Percentiles rank a stretch among this genome's conserved stretches.
Evolutionary conservation across 2,888 invertebrate species (phyloP).

Genomic region (Leucophenga maculata): DNA sequence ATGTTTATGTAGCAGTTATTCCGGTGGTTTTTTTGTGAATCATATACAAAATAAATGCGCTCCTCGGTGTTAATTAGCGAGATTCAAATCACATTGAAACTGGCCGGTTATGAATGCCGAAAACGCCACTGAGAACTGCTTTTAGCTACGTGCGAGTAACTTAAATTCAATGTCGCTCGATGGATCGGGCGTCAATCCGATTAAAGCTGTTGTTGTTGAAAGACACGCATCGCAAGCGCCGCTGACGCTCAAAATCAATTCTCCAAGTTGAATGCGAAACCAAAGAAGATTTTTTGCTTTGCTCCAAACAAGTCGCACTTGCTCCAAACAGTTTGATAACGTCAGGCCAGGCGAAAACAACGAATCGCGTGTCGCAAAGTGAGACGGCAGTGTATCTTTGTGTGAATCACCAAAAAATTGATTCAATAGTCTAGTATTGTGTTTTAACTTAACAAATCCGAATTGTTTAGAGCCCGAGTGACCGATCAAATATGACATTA

Average conservation of each 20-base stretch:
- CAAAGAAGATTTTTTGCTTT: conserved; percentile 20
- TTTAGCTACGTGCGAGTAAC: conserved; percentile 13
- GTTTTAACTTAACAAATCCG: not conserved
- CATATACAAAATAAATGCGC: too few relatives aligned
- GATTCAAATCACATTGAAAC: too few relatives aligned
- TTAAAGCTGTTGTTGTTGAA: conserved; percentile 29
- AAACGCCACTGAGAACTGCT: conserved; percentile 5
- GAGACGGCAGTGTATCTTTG: not conserved
- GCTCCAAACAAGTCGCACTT: conserved; percentile 28
- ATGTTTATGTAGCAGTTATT: too few relatives aligned
- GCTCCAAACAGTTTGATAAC: conserved; percentile 53
- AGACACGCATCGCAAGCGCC: conserved; percentile 2
- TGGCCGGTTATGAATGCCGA: too few relatives aligned
- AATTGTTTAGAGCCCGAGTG: not conserved
- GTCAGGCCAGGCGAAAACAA: conserved; percentile 41
- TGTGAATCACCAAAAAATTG: not conserved
- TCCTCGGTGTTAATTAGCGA: too few relatives aligned
- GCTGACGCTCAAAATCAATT: conserved; percentile 17
- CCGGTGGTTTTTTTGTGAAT: too few relatives aligned
- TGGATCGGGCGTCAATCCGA: conserved; percentile 31
- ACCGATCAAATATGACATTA: conserved; percentile 10
- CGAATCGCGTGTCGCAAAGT: conserved; percentile 29
- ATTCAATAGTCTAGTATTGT: not conserved
- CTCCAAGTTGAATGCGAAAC: conserved; percentile 20
- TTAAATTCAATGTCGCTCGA: conserved; percentile 22